phyloP scores from a whole-genome alignment of 2,888 invertebrate species.

The Emmelina monodactyla region DNA sequence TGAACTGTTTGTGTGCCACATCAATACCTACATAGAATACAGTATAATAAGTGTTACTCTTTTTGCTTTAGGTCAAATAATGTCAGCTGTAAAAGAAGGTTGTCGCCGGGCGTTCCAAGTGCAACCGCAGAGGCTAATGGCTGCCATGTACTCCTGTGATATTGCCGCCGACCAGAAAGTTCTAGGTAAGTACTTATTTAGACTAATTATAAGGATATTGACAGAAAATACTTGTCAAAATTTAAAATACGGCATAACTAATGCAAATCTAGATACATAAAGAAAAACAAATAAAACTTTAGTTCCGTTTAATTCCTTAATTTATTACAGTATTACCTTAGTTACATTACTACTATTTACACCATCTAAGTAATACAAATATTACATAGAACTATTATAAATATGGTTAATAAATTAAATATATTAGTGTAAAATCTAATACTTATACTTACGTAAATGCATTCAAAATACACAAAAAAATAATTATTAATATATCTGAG shows the following conservation, averaged over 20 bases:
- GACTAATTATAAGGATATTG: too few relatives aligned
- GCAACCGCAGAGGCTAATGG: constrained; percentile 90
- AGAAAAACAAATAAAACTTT: constrained; percentile 16
- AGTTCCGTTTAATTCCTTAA: constrained; percentile 22
- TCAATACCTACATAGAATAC: neutral
- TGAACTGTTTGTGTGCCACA: neutral
- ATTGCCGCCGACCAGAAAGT: constrained; percentile 88
- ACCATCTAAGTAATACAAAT: constrained; percentile 45
- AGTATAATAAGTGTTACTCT: constrained; percentile 1
- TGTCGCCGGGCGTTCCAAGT: constrained; percentile 88
- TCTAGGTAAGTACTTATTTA: constrained; percentile 87
- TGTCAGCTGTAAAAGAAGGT: constrained; percentile 89
- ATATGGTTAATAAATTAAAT: constrained; percentile 12
- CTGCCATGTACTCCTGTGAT: constrained; percentile 89
- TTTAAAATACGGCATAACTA: too few relatives aligned
- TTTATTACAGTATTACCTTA: constrained; percentile 56
- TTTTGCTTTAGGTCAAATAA: constrained; percentile 75
- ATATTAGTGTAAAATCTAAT: constrained; percentile 19
- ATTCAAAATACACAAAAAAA: constrained; percentile 43
- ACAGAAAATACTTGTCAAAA: too few relatives aligned
- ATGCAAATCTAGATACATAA: too few relatives aligned
- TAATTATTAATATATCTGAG: constrained; percentile 33
- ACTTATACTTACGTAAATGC: constrained; percentile 42
- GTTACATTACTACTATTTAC: constrained; percentile 54
- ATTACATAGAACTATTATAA: constrained; percentile 29